Evolutionary conservation across 2,113 vertebrate genomes (phyloP).

Genomic region (Tylochromis polylepis): DNA sequence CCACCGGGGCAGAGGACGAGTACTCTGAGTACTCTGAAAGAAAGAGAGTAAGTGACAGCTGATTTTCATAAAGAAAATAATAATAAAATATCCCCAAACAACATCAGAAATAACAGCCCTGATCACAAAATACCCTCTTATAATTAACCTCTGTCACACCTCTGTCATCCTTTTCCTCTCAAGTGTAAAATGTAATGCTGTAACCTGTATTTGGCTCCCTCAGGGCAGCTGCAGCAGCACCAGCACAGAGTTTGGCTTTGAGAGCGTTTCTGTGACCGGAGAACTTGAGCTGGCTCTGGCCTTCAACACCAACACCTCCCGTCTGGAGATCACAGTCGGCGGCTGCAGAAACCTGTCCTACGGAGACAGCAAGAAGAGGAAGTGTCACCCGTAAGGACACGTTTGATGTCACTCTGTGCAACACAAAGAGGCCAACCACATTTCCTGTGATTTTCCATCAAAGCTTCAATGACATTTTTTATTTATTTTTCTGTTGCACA

Average conservation of each 20-base stretch:
- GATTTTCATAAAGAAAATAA: background rate
- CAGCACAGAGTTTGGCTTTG: conserved; percentile 74
- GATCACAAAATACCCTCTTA: background rate
- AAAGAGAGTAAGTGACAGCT: conserved; percentile 52
- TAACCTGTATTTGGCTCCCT: background rate
- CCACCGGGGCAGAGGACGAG: conserved; percentile 57
- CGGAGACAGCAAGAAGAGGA: conserved; percentile 81
- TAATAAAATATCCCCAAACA: background rate
- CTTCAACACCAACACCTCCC: conserved; percentile 70
- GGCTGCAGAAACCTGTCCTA: conserved; percentile 80
- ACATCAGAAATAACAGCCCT: background rate
- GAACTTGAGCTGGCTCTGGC: conserved; percentile 82
- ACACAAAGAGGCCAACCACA: background rate
- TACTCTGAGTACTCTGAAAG: conserved; percentile 45
- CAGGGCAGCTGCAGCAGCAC: conserved; percentile 79
- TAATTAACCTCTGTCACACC: background rate
- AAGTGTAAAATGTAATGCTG: background rate
- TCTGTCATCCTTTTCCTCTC: background rate
- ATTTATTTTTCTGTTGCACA: conserved; percentile 30
- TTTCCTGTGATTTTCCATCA: background rate
- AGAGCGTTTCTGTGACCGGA: conserved; percentile 67
- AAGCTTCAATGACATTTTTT: background rate
- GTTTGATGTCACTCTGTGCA: background rate
- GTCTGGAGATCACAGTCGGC: conserved; percentile 80
- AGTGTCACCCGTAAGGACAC: conserved; percentile 85